Conservation (phyloP, 2,113 vertebrate species). For the Xiphophorus hellerii region DNA sequence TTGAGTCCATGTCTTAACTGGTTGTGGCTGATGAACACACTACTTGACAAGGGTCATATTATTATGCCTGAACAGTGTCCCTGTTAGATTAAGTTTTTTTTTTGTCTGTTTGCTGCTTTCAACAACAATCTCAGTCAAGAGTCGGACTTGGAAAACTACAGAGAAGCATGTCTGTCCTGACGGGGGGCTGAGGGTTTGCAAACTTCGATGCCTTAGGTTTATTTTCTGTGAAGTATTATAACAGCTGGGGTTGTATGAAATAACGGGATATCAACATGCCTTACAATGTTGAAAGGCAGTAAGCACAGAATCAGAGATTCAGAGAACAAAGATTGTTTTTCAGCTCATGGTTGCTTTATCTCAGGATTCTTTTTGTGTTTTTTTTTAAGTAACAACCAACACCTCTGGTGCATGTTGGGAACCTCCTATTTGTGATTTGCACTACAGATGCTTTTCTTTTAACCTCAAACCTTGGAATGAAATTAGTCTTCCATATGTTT, state of each 20-base stretch:
- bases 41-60: not conserved
- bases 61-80: not conserved
- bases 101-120: not conserved
- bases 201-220: not conserved
- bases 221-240: not conserved
- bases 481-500: constrained; percentile 54
- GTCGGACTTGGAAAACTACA: not conserved
- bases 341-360: constrained; percentile 44
- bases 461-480: constrained; percentile 28
- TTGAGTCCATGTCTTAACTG: not conserved
- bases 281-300: not conserved
- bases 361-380: constrained; percentile 63
- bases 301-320: not conserved
- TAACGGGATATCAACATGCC: not conserved
- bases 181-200: not conserved
- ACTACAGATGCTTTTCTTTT: constrained; percentile 49
- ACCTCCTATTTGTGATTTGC: constrained; percentile 54
- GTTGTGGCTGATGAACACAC: not conserved
- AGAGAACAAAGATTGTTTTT: not conserved
- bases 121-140: not conserved
- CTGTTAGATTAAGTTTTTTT: not conserved
- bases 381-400: constrained; percentile 17
- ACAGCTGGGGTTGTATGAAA: not conserved
- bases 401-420: constrained; percentile 47
- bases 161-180: not conserved